These are phyloP conservation scores for Galleria mellonella DNA, from an alignment of 1,140 invertebrate species.

Conservation along the genomic window DNA sequence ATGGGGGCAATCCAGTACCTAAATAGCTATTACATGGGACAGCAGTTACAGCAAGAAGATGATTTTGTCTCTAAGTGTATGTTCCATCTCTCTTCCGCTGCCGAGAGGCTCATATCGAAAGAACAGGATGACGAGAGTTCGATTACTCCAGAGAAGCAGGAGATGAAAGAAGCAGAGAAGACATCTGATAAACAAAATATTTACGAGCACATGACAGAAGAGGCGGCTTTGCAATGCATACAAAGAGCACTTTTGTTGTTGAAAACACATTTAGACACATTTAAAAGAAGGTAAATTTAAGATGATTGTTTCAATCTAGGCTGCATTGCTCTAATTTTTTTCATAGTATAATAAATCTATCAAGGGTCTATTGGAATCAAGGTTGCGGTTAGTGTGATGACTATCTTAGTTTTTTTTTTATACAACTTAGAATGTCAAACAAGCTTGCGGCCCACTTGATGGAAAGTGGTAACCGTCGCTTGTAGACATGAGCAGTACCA, in stretches of 20 bases:
- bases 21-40: conserved; percentile 94
- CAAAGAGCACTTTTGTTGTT: conserved; percentile 90
- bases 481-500: too few species aligned
- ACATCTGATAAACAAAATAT: conserved; percentile 51
- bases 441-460: too few species aligned
- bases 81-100: conserved; percentile 89
- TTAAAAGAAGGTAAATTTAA: conserved; percentile 80
- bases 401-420: too few species aligned
- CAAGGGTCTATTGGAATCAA: too few species aligned
- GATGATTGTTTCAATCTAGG: too few species aligned
- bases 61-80: conserved; percentile 95
- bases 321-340: background rate
- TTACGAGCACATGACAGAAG: conserved; percentile 76
- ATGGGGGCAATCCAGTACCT: conserved; percentile 95
- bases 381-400: too few species aligned
- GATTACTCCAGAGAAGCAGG: conserved; percentile 12
- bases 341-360: too few species aligned
- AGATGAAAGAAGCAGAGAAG: conserved; percentile 42
- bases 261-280: conserved; percentile 94
- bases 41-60: conserved; percentile 90
- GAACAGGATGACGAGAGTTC: conserved; percentile 41
- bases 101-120: conserved; percentile 79
- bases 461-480: too few species aligned
- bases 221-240: conserved; percentile 89
- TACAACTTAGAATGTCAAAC: too few species aligned